phyloP scores from a whole-genome alignment of 2,888 invertebrate species.

The Eilema griseolum region DNA sequence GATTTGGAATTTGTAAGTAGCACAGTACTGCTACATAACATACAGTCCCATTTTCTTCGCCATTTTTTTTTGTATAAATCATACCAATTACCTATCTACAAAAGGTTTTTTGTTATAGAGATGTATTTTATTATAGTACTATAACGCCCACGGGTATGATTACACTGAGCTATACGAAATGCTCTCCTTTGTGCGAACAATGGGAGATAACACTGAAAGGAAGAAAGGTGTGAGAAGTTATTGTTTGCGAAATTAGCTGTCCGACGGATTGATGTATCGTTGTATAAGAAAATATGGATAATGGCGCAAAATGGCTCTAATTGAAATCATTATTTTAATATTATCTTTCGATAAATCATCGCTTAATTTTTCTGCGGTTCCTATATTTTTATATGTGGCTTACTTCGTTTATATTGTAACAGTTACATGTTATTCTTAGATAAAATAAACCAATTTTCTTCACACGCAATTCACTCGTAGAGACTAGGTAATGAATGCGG shows the following conservation, averaged over 20 bases:
- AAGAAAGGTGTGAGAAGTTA: conserved; percentile 70
- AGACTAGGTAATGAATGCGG: too few relatives aligned
- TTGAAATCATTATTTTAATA: conserved; percentile 23
- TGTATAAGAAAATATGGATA: conserved; percentile 52
- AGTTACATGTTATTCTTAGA: too few relatives aligned
- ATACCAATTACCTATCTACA: neutral
- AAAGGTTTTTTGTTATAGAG: neutral
- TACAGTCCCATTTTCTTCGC: neutral
- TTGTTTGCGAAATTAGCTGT: conserved; percentile 80
- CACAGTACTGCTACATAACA: too few relatives aligned
- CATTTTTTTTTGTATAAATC: neutral
- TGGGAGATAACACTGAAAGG: conserved; percentile 52
- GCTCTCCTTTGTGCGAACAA: conserved; percentile 60
- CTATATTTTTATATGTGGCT: neutral
- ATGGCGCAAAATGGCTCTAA: conserved; percentile 27
- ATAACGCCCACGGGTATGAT: conserved; percentile 59
- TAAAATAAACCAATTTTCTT: too few relatives aligned
- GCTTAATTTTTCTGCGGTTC: neutral
- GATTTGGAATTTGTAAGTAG: too few relatives aligned
- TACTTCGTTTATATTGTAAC: too few relatives aligned
- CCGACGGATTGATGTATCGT: conserved; percentile 74
- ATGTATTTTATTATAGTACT: neutral
- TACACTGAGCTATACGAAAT: conserved; percentile 36
- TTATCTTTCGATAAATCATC: neutral
- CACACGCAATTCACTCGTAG: too few relatives aligned